Evolutionary conservation across 2,113 vertebrate species (phyloP).

Genomic region (Illadopsis cleaveri): DNA sequence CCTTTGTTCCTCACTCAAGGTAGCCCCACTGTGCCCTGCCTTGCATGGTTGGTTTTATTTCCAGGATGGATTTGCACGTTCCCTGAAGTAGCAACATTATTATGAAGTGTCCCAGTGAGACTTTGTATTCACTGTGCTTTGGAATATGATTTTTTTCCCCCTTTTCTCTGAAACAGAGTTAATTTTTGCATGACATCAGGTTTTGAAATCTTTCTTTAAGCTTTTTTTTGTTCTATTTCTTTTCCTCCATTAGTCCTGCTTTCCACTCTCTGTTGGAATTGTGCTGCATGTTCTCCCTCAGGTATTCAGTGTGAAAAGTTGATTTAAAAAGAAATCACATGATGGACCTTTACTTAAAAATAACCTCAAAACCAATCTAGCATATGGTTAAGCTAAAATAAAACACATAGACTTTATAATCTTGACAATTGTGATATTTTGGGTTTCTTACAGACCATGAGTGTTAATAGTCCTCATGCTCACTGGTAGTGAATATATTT

Average conservation of each 20-base stretch:
- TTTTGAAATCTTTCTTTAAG: background rate
- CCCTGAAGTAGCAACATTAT: background rate
- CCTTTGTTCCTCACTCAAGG: conserved; percentile 74
- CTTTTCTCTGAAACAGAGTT: background rate
- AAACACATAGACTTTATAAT: background rate
- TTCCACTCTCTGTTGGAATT: conserved; percentile 63
- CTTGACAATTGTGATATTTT: background rate
- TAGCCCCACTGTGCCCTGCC: conserved; percentile 64
- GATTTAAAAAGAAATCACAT: conserved; percentile 63
- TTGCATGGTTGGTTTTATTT: conserved; percentile 8
- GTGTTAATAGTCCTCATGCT: background rate
- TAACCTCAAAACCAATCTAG: background rate
- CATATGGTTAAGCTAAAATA: background rate
- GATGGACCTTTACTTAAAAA: conserved; percentile 49
- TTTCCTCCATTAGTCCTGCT: conserved; percentile 61
- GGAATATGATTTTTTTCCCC: background rate
- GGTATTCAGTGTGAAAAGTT: conserved; percentile 58
- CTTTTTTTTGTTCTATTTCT: conserved; percentile 33
- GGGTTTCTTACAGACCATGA: background rate
- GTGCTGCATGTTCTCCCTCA: conserved; percentile 78
- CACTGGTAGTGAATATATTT: background rate
- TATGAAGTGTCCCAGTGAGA: background rate
- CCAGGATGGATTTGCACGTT: conserved; percentile 65
- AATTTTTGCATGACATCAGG: background rate
- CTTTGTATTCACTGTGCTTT: background rate